Evolutionary conservation across 2,113 vertebrate species (phyloP).

Genomic region (Colius striatus): DNA sequence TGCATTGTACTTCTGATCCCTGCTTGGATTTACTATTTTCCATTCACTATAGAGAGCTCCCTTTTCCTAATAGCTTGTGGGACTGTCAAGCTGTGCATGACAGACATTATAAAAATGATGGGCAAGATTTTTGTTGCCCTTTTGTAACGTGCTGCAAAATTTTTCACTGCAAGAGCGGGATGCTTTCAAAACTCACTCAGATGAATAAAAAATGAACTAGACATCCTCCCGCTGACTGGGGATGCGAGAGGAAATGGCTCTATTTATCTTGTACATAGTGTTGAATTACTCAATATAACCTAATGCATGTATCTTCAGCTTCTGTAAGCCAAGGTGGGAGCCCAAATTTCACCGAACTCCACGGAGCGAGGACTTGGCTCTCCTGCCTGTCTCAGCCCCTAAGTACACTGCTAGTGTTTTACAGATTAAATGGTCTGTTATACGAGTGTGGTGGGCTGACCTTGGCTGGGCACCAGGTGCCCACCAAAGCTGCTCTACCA

Average conservation of each 20-base stretch:
- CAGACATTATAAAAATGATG: not conserved
- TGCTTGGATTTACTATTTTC: constrained; percentile 13
- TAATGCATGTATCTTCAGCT: not conserved
- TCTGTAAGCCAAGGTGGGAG: not conserved
- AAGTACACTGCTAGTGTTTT: not conserved
- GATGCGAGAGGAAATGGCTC: not conserved
- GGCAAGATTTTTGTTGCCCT: constrained; percentile 13
- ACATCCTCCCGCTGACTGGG: constrained; percentile 7
- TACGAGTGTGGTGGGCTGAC: not conserved
- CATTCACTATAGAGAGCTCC: not conserved
- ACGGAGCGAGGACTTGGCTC: not conserved
- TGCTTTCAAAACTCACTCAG: constrained; percentile 34
- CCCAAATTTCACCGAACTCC: not conserved
- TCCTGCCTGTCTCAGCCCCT: not conserved
- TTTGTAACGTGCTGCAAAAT: not conserved
- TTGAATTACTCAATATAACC: not conserved
- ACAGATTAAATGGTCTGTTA: not conserved
- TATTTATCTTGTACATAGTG: not conserved
- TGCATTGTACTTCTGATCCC: not conserved
- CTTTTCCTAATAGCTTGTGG: not conserved
- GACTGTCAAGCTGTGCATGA: not conserved
- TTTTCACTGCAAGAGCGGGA: not conserved
- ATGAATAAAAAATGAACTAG: constrained; percentile 43
- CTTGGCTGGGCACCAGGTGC: not conserved
- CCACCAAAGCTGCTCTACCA: not conserved